These are phyloP conservation scores for Lysandra coridon DNA, from an alignment of 2,888 invertebrate species.

Conservation along the genomic window DNA sequence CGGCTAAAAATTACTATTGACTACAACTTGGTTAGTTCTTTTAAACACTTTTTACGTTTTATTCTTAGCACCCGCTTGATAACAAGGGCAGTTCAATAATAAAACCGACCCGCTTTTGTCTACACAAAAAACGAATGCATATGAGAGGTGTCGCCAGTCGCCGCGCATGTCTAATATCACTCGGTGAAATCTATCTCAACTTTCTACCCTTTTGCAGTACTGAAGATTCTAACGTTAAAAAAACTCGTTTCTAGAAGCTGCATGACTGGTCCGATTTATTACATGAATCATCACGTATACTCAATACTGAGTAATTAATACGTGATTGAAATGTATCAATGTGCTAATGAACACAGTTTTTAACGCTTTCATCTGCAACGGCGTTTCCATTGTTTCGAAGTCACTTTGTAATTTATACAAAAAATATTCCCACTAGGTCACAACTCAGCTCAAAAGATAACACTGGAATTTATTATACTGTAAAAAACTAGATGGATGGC, in stretches of 20 bases:
- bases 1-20: too few species aligned
- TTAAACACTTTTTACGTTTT: not conserved
- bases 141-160: conserved; percentile 10
- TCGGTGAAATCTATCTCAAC: conserved; percentile 24
- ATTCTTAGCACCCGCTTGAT: not conserved
- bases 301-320: not conserved
- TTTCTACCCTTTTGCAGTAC: conserved; percentile 24
- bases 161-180: conserved; percentile 14
- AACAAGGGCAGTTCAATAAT: not conserved
- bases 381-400: conserved; percentile 4
- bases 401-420: conserved; percentile 14
- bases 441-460: conserved; percentile 7
- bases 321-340: not conserved
- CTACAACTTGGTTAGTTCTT: too few species aligned
- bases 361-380: conserved; percentile 7
- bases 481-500: not conserved
- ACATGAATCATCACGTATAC: not conserved
- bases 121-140: not conserved
- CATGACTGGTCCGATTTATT: not conserved
- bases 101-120: not conserved
- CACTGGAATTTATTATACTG: not conserved
- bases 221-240: conserved; percentile 22
- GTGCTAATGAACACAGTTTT: conserved; percentile 9
- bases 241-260: conserved; percentile 9
- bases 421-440: conserved; percentile 15